phyloP scores from a whole-genome alignment of 2,888 invertebrate genomes.

The Megamerina dolium region DNA sequence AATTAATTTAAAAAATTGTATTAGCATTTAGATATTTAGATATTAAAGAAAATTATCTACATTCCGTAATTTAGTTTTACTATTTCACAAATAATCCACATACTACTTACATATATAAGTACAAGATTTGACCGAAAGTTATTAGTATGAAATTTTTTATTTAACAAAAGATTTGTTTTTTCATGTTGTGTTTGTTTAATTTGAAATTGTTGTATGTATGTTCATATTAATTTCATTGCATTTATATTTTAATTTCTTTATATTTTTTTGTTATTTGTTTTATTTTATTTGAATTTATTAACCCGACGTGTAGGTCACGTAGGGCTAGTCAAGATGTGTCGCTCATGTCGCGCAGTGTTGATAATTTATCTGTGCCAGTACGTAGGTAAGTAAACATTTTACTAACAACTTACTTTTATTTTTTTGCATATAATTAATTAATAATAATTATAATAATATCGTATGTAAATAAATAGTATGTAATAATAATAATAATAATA shows the following conservation, averaged over 20 bases:
- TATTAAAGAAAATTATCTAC: too few relatives aligned
- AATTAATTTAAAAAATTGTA: too few relatives aligned
- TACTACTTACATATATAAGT: too few relatives aligned
- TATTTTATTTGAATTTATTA: conserved; percentile 8
- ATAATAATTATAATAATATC: too few relatives aligned
- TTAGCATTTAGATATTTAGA: too few relatives aligned
- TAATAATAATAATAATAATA: too few relatives aligned
- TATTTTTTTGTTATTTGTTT: conserved; percentile 11
- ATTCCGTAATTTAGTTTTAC: too few relatives aligned
- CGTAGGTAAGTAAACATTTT: conserved; percentile 57
- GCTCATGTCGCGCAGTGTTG: conserved; percentile 60
- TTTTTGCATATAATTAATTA: too few relatives aligned
- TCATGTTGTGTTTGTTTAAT: conserved; percentile 18
- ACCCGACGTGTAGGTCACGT: conserved; percentile 66
- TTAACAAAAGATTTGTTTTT: neutral
- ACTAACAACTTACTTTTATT: too few relatives aligned
- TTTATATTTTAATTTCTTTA: conserved; percentile 7
- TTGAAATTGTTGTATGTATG: conserved; percentile 15
- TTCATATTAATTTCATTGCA: conserved; percentile 10
- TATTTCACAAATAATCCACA: too few relatives aligned
- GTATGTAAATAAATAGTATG: too few relatives aligned
- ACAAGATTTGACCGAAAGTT: too few relatives aligned
- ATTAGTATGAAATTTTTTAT: neutral
- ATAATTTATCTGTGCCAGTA: conserved; percentile 57
- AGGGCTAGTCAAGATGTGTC: conserved; percentile 77